A percentile compares a stretch with the other conserved stretches of the same genome.
These are phyloP conservation scores for Halocynthia aurantium DNA, from an alignment of 23 tunicate species.

Conservation along the genomic window DNA sequence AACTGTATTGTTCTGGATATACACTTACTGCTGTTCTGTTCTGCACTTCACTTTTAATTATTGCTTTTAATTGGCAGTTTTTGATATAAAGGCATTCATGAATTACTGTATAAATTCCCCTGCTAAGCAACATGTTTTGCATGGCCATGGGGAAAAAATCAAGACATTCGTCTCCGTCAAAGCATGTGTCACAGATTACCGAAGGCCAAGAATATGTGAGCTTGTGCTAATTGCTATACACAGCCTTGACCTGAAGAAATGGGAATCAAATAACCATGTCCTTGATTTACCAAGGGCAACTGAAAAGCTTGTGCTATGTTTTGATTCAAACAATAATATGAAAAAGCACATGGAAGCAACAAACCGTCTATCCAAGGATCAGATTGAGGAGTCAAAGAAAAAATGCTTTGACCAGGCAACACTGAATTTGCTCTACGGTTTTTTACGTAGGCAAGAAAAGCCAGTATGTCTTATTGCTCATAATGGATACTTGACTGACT, in stretches of 20 bases:
- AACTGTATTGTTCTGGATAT: too few species aligned
- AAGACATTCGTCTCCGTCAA: conserved; percentile 39
- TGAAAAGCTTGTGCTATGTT: conserved; percentile 33
- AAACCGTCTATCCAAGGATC: conserved; percentile 7
- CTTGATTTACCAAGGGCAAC: conserved; percentile 10
- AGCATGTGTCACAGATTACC: conserved; percentile 29
- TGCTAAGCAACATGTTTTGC: not conserved
- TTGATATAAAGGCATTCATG: too few species aligned
- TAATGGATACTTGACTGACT: conserved; percentile 45
- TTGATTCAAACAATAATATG: conserved; percentile 34
- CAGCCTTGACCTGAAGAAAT: conserved; percentile 8
- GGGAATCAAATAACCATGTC: not conserved
- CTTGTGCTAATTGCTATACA: conserved; percentile 44
- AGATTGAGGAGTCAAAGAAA: conserved; percentile 18
- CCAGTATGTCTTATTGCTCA: conserved; percentile 62
- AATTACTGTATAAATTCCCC: conserved; percentile 1
- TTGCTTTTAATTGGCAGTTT: too few species aligned
- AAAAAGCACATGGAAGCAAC: conserved; percentile 13
- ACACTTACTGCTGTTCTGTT: too few species aligned
- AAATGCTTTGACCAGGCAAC: conserved; percentile 19
- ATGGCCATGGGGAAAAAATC: not conserved
- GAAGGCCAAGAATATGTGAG: conserved; percentile 35
- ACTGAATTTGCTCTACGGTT: conserved; percentile 25
- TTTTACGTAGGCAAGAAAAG: conserved; percentile 26
- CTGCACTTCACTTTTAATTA: too few species aligned